These are phyloP conservation scores for Oeneis ivallda DNA, from an alignment of 2,888 invertebrate species.

Conservation along the genomic window DNA sequence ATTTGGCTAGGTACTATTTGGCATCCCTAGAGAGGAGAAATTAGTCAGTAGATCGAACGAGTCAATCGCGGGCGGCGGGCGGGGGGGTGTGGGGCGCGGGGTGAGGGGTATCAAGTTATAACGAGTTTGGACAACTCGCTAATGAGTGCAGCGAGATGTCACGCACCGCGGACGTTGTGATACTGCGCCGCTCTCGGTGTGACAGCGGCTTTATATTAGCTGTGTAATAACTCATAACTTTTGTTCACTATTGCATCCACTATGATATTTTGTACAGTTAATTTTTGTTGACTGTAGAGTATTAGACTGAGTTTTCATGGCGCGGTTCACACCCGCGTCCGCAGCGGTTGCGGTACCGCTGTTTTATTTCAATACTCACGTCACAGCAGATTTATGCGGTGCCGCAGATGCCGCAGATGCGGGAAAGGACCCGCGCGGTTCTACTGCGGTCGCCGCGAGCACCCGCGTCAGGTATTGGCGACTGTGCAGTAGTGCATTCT, in stretches of 20 bases:
- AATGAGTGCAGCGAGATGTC: conserved; percentile 60
- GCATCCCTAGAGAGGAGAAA: conserved; percentile 38
- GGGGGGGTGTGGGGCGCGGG: conserved; percentile 29
- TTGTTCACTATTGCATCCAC: not conserved
- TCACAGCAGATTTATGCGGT: no score
- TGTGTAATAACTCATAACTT: not conserved
- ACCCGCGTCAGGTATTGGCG: no score
- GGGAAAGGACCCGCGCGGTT: no score
- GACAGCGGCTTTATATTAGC: conserved; percentile 27
- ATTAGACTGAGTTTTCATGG: no score
- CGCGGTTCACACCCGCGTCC: no score
- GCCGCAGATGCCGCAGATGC: no score
- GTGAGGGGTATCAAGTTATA: conserved; percentile 60
- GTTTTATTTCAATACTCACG: no score
- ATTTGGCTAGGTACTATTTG: not conserved
- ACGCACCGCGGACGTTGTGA: conserved; percentile 7
- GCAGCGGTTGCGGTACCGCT: no score
- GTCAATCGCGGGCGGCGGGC: conserved; percentile 48
- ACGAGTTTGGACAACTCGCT: conserved; percentile 76
- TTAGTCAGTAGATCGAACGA: conserved; percentile 48
- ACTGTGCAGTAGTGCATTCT: no score
- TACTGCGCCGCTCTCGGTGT: conserved; percentile 22
- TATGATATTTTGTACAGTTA: not conserved
- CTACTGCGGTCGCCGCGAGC: no score
- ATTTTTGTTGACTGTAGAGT: not conserved